A percentile compares a stretch with the other conserved stretches of the same genome.
phyloP scores from a whole-genome alignment of 2,888 invertebrate genomes.

The Agriopis leucophaearia region DNA sequence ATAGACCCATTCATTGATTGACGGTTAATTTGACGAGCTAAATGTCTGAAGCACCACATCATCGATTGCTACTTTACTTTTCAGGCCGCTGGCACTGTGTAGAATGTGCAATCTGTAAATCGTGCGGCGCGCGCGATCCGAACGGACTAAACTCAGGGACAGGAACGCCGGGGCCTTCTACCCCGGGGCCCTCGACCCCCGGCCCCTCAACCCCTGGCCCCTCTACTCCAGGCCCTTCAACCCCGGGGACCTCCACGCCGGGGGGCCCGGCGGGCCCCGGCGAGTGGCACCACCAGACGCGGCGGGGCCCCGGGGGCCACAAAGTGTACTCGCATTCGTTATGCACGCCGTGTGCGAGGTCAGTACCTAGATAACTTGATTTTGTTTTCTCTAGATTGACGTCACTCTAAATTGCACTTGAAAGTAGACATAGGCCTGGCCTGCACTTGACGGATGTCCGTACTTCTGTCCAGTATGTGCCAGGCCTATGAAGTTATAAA shows the following conservation, averaged over 20 bases:
- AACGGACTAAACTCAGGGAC: conserved; percentile 56
- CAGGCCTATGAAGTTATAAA: neutral
- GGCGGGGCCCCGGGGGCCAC: conserved; percentile 80
- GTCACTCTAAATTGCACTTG: conserved; percentile 16
- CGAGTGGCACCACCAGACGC: conserved; percentile 83
- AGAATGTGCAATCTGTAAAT: conserved; percentile 90
- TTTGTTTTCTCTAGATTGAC: conserved; percentile 17
- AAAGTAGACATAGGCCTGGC: neutral
- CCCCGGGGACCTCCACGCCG: conserved; percentile 23
- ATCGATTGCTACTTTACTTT: conserved; percentile 15
- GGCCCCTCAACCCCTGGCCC: conserved; percentile 28
- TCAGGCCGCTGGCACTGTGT: conserved; percentile 94
- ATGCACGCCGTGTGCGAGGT: conserved; percentile 90
- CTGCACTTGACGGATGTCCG: no score
- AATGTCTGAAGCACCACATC: neutral
- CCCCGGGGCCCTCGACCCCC: conserved; percentile 18
- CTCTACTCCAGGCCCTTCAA: conserved; percentile 20
- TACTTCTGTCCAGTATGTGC: no score
- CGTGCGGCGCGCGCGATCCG: conserved; percentile 86
- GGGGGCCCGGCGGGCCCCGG: conserved; percentile 47
- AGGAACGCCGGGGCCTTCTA: conserved; percentile 24
- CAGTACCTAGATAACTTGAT: conserved; percentile 55
- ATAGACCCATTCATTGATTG: no score
- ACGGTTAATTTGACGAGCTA: no score
- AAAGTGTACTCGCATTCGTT: conserved; percentile 86